A percentile compares a stretch with the other conserved stretches of the same genome.
phyloP scores from a whole-genome alignment of 2,113 vertebrate genomes.

The Candoia aspera region DNA sequence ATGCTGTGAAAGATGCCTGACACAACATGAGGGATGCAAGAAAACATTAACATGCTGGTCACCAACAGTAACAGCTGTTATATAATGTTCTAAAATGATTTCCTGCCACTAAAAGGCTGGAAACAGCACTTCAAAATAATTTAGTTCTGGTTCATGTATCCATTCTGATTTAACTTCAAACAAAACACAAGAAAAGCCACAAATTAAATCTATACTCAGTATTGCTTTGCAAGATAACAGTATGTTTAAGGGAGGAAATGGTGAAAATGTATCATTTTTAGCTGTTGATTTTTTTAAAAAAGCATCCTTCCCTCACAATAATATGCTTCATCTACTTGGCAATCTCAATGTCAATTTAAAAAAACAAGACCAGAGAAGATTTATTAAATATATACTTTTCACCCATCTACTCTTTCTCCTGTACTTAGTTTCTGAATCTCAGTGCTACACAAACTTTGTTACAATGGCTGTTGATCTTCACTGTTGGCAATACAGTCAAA shows the following conservation, averaged over 20 bases:
- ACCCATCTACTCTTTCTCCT: not conserved
- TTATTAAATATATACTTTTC: not conserved
- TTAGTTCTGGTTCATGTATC: slow-evolving; percentile 74
- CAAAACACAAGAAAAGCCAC: slow-evolving; percentile 53
- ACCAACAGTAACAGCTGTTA: slow-evolving; percentile 70
- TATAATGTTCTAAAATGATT: slow-evolving; percentile 76
- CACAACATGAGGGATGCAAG: slow-evolving; percentile 55
- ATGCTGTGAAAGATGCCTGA: slow-evolving; percentile 46
- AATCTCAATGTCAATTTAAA: not conserved
- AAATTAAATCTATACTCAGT: not conserved
- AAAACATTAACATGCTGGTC: slow-evolving; percentile 65
- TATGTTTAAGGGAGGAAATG: not conserved
- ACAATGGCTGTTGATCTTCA: not conserved
- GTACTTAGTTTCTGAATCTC: not conserved
- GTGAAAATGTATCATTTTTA: not conserved
- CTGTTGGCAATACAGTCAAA: not conserved
- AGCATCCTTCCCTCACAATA: not conserved
- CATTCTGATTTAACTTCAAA: slow-evolving; percentile 73
- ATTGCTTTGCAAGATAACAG: slow-evolving; percentile 57
- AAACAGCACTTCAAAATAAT: slow-evolving; percentile 72
- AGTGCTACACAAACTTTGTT: not conserved
- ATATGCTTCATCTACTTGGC: not conserved
- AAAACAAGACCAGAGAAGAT: not conserved
- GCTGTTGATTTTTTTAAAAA: not conserved
- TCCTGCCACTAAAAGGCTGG: slow-evolving; percentile 72